Evolutionary conservation across 2,113 vertebrate species (phyloP), one percentile per base, ranked within the genome.

Genomic region (Gila orcuttii): DNA sequence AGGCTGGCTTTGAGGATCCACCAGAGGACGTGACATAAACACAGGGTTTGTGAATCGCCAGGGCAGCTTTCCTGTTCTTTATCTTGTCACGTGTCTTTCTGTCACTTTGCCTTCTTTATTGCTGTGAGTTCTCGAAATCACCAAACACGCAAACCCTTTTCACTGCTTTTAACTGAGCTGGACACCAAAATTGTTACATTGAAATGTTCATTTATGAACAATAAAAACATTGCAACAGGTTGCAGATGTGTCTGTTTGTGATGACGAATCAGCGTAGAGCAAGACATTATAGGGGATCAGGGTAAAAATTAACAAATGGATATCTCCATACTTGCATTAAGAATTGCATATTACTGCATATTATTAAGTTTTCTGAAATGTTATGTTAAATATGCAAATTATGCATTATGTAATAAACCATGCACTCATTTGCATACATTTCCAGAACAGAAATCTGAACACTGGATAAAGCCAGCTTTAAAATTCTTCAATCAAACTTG

Each of bases 121-220:
- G 25, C 62, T 55, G 28, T 15, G 62, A 83, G 68, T 45, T 64
- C 21, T n/a, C 42, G 4, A 55, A 79, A 33, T 80, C 42, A 2
- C 17, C 10, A 71, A 71, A 52, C 55, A 52, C 10, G 9, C 17
- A 52, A 13, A 50, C 55, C 28, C 33, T 6, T 82, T 59, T 25
- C 68, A 59, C 21, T 15, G 42, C 64, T 82, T 55, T 52, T 71
- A 55, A 9, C 81, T 83, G 7, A 66, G 52, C 47, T 74, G n/a
- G 3, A 84, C 17, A 36, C 50, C 82, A 71, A 84, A 60, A 59
- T 31, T 28, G 68, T 60, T 60, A 74, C 50, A 59, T 9, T 4
- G 68, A 83, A 28, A 13, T 15, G 21, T 57, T 83, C 21, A 23
- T 83, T 45, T 59, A 55, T 31, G 23, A 59, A 28, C 59, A 59